Conservation (phyloP, 2,888 invertebrate species). For the Mythimna vitellina region DNA sequence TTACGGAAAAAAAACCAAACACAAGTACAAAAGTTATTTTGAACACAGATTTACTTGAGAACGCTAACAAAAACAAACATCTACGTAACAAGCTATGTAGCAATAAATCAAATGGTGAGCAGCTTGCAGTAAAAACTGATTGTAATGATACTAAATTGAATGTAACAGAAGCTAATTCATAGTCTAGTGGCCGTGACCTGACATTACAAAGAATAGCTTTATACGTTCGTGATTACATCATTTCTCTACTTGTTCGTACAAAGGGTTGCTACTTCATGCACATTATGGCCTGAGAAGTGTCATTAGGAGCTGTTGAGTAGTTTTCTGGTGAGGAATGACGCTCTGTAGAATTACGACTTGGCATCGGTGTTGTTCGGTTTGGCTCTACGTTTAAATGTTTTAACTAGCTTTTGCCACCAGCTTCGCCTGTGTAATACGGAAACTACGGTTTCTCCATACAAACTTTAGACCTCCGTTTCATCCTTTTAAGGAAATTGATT, state of each 20-base stretch:
- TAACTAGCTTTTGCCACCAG: too few relatives aligned
- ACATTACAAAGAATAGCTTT: conserved; percentile 54
- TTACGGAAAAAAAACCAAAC: conserved; percentile 9
- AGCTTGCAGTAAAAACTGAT: conserved; percentile 62
- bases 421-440: too few relatives aligned
- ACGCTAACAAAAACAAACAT: conserved; percentile 29
- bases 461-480: too few relatives aligned
- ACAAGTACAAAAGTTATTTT: conserved; percentile 6
- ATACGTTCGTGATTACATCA: conserved; percentile 51
- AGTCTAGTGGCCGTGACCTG: conserved; percentile 66
- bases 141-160: conserved; percentile 72
- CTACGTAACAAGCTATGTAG: conserved; percentile 13
- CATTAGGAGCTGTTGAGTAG: conserved; percentile 35
- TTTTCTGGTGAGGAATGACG: conserved; percentile 18
- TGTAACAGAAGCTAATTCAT: conserved; percentile 66
- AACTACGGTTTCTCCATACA: too few relatives aligned
- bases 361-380: neutral
- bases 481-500: too few relatives aligned
- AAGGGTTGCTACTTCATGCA: conserved; percentile 41
- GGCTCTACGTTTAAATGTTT: neutral
- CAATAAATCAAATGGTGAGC: conserved; percentile 61
- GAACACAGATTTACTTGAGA: conserved; percentile 9
- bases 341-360: conserved; percentile 17
- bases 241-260: conserved; percentile 35
- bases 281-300: conserved; percentile 40